These are phyloP conservation scores for Sinocyclocheilus grahami DNA, from an alignment of 2,113 vertebrate genomes.

Conservation along the genomic window DNA sequence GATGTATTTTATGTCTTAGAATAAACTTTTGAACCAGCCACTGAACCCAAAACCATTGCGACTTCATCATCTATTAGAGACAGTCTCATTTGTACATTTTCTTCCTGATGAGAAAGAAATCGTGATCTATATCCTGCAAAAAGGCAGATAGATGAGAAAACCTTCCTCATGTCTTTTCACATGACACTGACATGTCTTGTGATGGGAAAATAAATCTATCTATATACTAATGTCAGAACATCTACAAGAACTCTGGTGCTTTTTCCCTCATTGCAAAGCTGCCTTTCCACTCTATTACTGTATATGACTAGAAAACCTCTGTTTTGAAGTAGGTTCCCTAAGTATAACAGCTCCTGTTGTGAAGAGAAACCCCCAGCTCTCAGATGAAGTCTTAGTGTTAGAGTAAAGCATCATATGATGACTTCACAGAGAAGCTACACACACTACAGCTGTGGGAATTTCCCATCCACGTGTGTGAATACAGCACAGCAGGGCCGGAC, in stretches of 20 bases:
- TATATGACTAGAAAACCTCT: not conserved
- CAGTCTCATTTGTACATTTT: too few species aligned
- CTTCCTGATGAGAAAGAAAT: not conserved
- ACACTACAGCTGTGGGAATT: constrained; percentile 70
- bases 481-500: constrained; percentile 61
- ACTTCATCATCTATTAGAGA: too few species aligned
- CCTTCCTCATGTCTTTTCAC: too few species aligned
- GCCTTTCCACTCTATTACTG: not conserved
- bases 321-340: not conserved
- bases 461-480: constrained; percentile 80
- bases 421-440: not conserved
- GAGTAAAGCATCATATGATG: not conserved
- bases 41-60: too few species aligned
- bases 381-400: not conserved
- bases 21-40: too few species aligned
- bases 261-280: not conserved
- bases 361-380: not conserved
- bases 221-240: not conserved
- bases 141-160: too few species aligned
- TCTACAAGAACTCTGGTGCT: not conserved
- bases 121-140: too few species aligned
- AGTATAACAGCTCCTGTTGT: not conserved
- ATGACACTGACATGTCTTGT: not conserved
- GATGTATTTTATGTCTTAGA: too few species aligned
- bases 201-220: not conserved